Conservation (phyloP, 2,888 invertebrate genomes). For the Drosophila recens region DNA sequence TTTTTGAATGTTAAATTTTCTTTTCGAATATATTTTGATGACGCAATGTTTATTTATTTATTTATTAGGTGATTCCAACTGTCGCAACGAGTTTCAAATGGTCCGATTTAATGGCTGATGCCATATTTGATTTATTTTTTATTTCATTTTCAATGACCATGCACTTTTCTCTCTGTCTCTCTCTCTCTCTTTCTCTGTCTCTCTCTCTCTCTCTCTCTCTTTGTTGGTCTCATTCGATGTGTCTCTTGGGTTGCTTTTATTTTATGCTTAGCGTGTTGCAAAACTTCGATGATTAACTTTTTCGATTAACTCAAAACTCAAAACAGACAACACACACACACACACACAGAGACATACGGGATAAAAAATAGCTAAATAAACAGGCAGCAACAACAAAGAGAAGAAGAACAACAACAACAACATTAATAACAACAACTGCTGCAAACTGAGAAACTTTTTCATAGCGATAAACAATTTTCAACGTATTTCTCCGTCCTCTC, state of each 20-base stretch:
- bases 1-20: background rate
- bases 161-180: conserved; percentile 26
- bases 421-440: conserved; percentile 31
- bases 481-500: conserved; percentile 34
- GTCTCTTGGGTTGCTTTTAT: conserved; percentile 13
- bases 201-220: background rate
- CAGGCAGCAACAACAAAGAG: conserved; percentile 40
- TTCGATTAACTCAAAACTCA: conserved; percentile 76
- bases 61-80: background rate
- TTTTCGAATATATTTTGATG: background rate
- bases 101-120: conserved; percentile 27
- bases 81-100: conserved; percentile 5
- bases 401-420: conserved; percentile 45
- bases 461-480: conserved; percentile 76
- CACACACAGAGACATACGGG: conserved; percentile 13
- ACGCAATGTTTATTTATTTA: background rate
- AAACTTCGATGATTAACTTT: conserved; percentile 82
- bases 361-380: conserved; percentile 51
- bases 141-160: conserved; percentile 42
- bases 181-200: background rate
- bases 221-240: background rate
- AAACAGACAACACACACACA: conserved; percentile 61
- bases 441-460: conserved; percentile 67
- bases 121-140: conserved; percentile 35
- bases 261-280: conserved; percentile 66